Evolutionary conservation across 2,888 invertebrate species (phyloP).

Genomic region (Coleophora deauratella): DNA sequence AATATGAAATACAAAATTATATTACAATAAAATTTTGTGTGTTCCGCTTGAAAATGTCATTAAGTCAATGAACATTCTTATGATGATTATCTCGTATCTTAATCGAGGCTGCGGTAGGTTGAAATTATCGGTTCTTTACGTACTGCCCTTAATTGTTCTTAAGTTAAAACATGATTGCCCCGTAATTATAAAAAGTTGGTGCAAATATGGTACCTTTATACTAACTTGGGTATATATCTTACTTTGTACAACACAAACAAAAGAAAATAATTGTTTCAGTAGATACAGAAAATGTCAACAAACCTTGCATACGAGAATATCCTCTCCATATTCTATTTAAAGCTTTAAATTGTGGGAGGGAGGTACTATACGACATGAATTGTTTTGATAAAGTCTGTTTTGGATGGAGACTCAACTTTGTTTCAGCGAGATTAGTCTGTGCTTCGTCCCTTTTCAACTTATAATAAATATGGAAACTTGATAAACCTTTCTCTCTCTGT

Average conservation of each 20-base stretch:
- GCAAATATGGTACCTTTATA: too few relatives aligned
- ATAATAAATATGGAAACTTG: constrained; percentile 68
- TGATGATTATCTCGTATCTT: too few relatives aligned
- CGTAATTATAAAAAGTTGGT: too few relatives aligned
- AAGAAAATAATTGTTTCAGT: not conserved
- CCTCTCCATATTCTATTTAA: constrained; percentile 17
- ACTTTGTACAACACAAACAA: not conserved
- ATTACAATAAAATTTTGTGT: too few relatives aligned
- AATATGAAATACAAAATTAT: too few relatives aligned
- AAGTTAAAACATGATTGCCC: too few relatives aligned
- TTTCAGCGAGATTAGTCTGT: constrained; percentile 60
- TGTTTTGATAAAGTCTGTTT: constrained; percentile 32
- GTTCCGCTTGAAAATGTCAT: too few relatives aligned
- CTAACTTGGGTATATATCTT: too few relatives aligned
- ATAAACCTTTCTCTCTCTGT: constrained; percentile 53
- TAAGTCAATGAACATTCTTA: constrained; percentile 4
- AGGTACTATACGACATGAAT: constrained; percentile 16
- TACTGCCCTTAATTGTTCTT: too few relatives aligned
- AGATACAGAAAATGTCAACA: too few relatives aligned
- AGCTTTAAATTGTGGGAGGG: constrained; percentile 16
- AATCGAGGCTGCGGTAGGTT: constrained; percentile 38
- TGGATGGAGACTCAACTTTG: constrained; percentile 64
- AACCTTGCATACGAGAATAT: constrained; percentile 16
- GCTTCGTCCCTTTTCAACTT: constrained; percentile 59
- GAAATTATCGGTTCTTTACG: constrained; percentile 6